phyloP scores from a whole-genome alignment of 2,113 vertebrate genomes.

The Drymodes brunneopygia region DNA sequence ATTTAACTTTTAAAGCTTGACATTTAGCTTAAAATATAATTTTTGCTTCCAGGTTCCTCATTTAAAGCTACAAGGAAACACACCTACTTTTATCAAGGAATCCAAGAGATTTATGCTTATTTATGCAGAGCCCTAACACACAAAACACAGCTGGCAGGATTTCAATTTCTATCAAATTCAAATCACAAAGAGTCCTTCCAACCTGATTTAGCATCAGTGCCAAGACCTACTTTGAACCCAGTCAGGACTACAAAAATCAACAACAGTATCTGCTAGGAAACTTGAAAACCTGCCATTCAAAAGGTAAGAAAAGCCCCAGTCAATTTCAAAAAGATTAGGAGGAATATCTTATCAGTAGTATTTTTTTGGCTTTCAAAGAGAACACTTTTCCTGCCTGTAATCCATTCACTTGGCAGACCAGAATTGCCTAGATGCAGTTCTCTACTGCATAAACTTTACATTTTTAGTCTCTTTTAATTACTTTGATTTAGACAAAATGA shows the following conservation, averaged over 20 bases:
- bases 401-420: not conserved
- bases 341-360: not conserved
- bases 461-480: slow-evolving; percentile 57
- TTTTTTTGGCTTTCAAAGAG: not conserved
- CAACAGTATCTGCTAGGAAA: not conserved
- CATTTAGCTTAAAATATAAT: not conserved
- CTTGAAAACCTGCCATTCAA: not conserved
- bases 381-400: not conserved
- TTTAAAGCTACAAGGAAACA: not conserved
- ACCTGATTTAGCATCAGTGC: not conserved
- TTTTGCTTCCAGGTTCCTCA: not conserved
- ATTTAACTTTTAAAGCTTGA: not conserved
- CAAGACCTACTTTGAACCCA: not conserved
- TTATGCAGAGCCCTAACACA: not conserved
- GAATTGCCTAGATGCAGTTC: not conserved
- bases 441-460: slow-evolving; percentile 23
- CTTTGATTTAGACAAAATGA: slow-evolving; percentile 53
- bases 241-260: not conserved
- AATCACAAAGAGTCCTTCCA: not conserved
- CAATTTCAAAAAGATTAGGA: not conserved
- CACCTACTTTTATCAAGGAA: not conserved
- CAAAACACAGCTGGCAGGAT: not conserved
- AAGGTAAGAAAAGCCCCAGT: not conserved
- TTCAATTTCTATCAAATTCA: not conserved
- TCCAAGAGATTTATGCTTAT: not conserved